Evolutionary conservation across 2,888 invertebrate species (phyloP).

Genomic region (Clusia tigrina): DNA sequence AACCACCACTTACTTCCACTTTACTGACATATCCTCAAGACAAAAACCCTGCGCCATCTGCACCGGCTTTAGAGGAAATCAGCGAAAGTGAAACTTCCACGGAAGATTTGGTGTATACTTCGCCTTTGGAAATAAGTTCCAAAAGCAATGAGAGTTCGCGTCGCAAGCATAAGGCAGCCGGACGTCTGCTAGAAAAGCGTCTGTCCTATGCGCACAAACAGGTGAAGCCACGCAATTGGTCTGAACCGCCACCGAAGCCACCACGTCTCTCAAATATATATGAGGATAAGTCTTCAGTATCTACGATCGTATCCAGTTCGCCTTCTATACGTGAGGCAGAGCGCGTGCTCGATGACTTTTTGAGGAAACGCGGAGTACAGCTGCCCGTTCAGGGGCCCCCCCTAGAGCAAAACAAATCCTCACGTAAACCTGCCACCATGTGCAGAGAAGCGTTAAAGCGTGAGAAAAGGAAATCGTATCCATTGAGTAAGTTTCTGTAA

Average conservation of each 20-base stretch:
- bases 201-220: constrained; percentile 44
- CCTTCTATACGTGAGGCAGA: constrained; percentile 58
- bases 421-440: not conserved
- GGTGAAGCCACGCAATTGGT: constrained; percentile 45
- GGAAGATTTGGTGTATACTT: constrained; percentile 29
- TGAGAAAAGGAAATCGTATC: constrained; percentile 48
- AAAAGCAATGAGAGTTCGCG: constrained; percentile 32
- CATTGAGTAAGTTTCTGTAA: constrained; percentile 50
- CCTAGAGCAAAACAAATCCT: not conserved
- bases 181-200: constrained; percentile 56
- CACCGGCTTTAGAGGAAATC: constrained; percentile 25
- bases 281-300: constrained; percentile 43
- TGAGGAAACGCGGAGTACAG: constrained; percentile 46
- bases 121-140: constrained; percentile 24
- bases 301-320: constrained; percentile 48
- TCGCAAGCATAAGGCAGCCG: constrained; percentile 46
- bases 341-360: constrained; percentile 52
- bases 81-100: constrained; percentile 33
- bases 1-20: not conserved
- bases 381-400: constrained; percentile 36
- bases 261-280: constrained; percentile 52
- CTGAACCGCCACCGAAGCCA: constrained; percentile 57
- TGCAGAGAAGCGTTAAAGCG: constrained; percentile 18
- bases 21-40: not conserved
- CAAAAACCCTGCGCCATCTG: not conserved